phyloP scores from a whole-genome alignment of 2,113 vertebrate species.

The Tupaia chinensis region DNA sequence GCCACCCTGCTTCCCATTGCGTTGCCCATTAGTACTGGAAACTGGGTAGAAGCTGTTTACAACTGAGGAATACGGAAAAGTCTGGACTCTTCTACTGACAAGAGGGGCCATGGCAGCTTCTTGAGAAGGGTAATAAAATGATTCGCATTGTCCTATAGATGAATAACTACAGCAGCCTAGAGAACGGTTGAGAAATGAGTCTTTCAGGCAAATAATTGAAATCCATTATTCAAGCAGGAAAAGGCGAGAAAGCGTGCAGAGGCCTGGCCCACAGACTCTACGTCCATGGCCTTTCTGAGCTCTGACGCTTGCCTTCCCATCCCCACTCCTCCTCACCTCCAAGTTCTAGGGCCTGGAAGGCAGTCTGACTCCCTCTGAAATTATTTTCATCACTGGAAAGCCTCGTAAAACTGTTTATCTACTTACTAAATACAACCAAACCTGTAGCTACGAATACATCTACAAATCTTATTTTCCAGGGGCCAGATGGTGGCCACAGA shows the following conservation, averaged over 20 bases:
- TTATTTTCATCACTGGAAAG: conserved; percentile 18
- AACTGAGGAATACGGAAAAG: not conserved
- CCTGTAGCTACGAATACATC: not conserved
- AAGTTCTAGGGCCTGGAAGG: not conserved
- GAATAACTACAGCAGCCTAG: not conserved
- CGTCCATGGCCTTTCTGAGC: not conserved
- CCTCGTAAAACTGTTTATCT: not conserved
- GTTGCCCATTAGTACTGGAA: not conserved
- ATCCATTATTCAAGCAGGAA: not conserved
- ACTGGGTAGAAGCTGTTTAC: not conserved
- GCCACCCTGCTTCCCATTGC: not conserved
- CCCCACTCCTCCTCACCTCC: not conserved
- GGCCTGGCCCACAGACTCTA: not conserved
- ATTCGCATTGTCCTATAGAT: not conserved
- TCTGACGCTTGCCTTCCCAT: not conserved
- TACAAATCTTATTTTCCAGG: not conserved
- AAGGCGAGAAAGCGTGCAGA: not conserved
- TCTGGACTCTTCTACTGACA: not conserved
- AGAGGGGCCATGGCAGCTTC: not conserved
- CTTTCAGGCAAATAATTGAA: not conserved
- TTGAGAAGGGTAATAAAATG: conserved; percentile 2
- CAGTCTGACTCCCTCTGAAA: not conserved
- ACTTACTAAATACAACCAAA: not conserved
- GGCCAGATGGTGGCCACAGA: no score
- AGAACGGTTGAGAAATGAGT: not conserved